Base-by-base conservation (phyloP, 1,140 invertebrate genomes). In the Coboldia fuscipes region DNA sequence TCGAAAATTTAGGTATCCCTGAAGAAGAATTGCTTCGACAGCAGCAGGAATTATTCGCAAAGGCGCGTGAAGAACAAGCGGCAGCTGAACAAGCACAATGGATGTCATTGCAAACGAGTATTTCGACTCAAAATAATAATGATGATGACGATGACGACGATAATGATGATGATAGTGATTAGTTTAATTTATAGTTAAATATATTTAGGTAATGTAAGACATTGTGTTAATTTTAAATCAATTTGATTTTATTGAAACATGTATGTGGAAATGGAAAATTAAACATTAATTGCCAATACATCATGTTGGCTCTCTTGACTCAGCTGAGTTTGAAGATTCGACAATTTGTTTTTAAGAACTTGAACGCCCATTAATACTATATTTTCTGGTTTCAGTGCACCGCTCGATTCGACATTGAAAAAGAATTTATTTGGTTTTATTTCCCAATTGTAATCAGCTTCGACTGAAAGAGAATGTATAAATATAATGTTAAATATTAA, bases 11-110 rank as follows among this genome's bases (percentile, higher is more conserved):
- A 16, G 92, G 92, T 19, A 97, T 97, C 50, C 92, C 92, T 12
- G 92, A 97, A 61, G 92, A 97, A 54, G 92, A 97, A 58, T 58
- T 97, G 9, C 55, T 96, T n/a, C 63, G 88, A 30, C 90, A 96
- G 51, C 93, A 97, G 46, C 90, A 97, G 57, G 90, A 93, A 64
- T 60, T 97, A n/a, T 97, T 97, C 71, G 90, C 88, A 3, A 89
- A 84, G 61, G 81, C 52, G 4, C 41, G 52, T 5, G 51, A 54
- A 23, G 50, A 54, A 32, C 51, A 54, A 35, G 49, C 48, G 4
- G 44, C 50, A 10, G 49, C 49, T 18, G 51, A 54, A 21, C 51
- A 54, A 33, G 51, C 54, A 10, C 51, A 54, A 33, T 54, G 51
- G 51, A 45, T 48, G 34, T 50, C 42, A 19, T 48, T 54, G 42